Conservation (phyloP, 2,888 invertebrate species). For the Adelognathus sp. region DNA sequence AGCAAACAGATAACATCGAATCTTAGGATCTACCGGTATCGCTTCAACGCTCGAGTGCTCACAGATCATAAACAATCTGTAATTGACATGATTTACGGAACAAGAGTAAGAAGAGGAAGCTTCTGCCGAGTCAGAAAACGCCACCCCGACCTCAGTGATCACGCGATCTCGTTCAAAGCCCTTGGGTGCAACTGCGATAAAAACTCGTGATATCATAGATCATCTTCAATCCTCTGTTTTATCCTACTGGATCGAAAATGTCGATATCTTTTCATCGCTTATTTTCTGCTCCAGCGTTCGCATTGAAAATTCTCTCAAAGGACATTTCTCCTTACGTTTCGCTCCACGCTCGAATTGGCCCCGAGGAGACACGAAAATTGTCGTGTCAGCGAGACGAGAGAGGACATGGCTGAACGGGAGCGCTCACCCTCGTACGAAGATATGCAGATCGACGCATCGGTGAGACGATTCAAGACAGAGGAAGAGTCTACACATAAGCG, state of each 20-base stretch:
- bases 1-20: conserved; percentile 48
- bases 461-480: conserved; percentile 31
- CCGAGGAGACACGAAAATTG: conserved; percentile 30
- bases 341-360: background rate
- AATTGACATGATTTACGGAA: conserved; percentile 78
- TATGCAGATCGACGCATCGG: conserved; percentile 72
- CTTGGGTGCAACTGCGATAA: background rate
- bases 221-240: conserved; percentile 6
- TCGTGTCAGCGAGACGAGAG: conserved; percentile 19
- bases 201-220: conserved; percentile 28
- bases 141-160: conserved; percentile 29
- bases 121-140: conserved; percentile 5
- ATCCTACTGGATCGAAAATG: background rate
- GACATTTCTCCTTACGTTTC: background rate
- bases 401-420: conserved; percentile 2
- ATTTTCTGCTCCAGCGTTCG: background rate
- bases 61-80: conserved; percentile 78
- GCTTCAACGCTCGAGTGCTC: background rate
- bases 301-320: background rate
- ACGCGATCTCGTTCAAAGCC: conserved; percentile 24
- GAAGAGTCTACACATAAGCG: background rate
- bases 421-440: conserved; percentile 57
- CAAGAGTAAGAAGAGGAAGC: background rate
- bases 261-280: background rate
- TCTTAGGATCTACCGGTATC: conserved; percentile 26